Conservation (phyloP, 2,888 invertebrate genomes). For the Itoplectis maculator region DNA sequence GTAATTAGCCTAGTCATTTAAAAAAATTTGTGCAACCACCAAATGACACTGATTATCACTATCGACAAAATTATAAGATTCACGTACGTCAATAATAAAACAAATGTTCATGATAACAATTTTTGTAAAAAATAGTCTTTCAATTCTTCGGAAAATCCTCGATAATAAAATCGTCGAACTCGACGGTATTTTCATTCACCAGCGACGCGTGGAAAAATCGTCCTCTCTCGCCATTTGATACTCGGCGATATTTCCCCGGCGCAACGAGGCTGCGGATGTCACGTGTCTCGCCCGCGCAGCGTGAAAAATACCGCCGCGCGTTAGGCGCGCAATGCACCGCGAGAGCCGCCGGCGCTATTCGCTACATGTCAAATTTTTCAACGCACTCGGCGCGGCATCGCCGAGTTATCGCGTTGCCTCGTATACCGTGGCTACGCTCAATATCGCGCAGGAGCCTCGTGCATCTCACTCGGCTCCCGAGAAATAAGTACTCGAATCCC, state of each 20-base stretch:
- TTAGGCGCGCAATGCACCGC: conserved; percentile 59
- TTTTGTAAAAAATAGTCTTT: too few species aligned
- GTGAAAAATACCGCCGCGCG: conserved; percentile 66
- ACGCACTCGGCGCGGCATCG: not conserved
- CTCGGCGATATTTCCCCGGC: conserved; percentile 50
- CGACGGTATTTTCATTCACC: too few species aligned
- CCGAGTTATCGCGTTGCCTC: too few species aligned
- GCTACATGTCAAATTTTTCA: conserved; percentile 52
- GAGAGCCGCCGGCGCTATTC: conserved; percentile 58
- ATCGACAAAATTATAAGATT: too few species aligned
- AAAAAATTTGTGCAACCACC: too few species aligned
- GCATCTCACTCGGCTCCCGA: not conserved
- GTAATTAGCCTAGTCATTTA: too few species aligned
- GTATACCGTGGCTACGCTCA: not conserved
- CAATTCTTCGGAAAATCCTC: too few species aligned
- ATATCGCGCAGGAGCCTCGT: too few species aligned
- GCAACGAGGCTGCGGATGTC: conserved; percentile 40
- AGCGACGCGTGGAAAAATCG: conserved; percentile 39
- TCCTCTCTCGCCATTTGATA: conserved; percentile 30
- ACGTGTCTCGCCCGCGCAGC: conserved; percentile 45
- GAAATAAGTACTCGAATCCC: conserved; percentile 16
- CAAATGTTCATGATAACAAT: too few species aligned
- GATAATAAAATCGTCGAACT: too few species aligned
- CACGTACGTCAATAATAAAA: too few species aligned
- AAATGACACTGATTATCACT: too few species aligned